phyloP scores from a whole-genome alignment of 2,888 invertebrate genomes.

The Tiliacea citrago region DNA sequence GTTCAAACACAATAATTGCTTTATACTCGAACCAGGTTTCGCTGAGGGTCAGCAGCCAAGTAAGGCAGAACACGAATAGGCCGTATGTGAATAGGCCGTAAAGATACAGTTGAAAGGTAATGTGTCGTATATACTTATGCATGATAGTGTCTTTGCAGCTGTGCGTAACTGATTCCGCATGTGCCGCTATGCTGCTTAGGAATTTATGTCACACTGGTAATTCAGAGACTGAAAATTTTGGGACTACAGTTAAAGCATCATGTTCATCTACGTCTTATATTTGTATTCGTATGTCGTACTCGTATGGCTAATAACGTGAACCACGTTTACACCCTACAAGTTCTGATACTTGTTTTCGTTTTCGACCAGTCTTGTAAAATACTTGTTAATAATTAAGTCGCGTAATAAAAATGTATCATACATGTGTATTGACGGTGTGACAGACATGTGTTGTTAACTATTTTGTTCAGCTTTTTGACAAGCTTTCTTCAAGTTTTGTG shows the following conservation, averaged over 20 bases:
- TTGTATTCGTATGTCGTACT: too few species aligned
- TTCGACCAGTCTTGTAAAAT: not conserved
- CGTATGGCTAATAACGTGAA: not conserved
- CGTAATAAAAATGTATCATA: not conserved
- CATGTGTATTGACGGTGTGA: not conserved
- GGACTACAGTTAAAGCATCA: not conserved
- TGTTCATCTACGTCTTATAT: not conserved
- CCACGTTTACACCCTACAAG: not conserved
- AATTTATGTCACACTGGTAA: not conserved
- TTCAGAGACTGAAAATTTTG: not conserved
- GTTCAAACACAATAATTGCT: constrained; percentile 11
- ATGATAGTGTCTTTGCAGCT: constrained; percentile 4
- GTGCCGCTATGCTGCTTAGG: not conserved
- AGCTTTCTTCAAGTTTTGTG: not conserved
- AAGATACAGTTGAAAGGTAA: constrained; percentile 8
- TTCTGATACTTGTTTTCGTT: not conserved
- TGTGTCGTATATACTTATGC: not conserved
- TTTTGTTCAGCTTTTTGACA: not conserved
- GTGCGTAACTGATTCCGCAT: constrained; percentile 22
- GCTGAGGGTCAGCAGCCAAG: constrained; percentile 11
- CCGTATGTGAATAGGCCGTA: constrained; percentile 2
- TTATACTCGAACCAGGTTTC: constrained; percentile 7
- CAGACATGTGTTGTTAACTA: too few species aligned
- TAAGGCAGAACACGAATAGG: constrained; percentile 10
- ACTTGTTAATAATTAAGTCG: not conserved